Evolutionary conservation across 2,113 vertebrate species (phyloP), one percentile per base, ranked within the genome.

Genomic region (Malurus melanocephalus): DNA sequence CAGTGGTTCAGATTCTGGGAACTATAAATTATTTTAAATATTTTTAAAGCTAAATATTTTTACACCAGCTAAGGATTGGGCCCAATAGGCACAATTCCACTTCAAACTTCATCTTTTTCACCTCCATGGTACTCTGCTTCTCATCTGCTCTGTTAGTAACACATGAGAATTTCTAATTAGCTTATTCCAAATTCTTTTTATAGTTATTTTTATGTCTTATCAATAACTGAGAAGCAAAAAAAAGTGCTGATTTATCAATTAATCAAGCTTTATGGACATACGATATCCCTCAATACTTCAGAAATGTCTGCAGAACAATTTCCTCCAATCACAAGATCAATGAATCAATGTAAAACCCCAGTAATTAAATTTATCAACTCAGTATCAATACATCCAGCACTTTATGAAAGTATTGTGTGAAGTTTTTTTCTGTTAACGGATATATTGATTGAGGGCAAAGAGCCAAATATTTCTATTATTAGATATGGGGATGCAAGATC

Each of bases 321-420:
- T 93, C 51, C 91, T 90, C 92, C 93, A 90, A 94, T 95, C 90
- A 76, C 23, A 93, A 95, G 88, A 94, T 96, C 93, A 92, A 96
- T 95, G 89, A 94, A 97, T 96, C 95, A 93, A 94, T 92, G 93
- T 91, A 96, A 96, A 97, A 88, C 89, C 56, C 74, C 85, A 78
- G 85, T 95, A 96, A 97, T 97, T 97, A 96, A 96, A 96, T 94
- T 72, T 80, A 96, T 91, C 94, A 96, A 89, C 82, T 82, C 9
- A 0, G 51, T 79, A 93, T 96, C 87, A 96, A 96, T 94, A 96
- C 90, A 94, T 61, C 38, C 86, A 40, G 53, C 60, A 92, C 94
- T 94, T 95, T 94, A 92, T 95, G 82, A 95, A 95, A 95, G 59
- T 85, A 94, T 71, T 93, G 92, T 60, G 38, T 84, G 68, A 96